Evolutionary conservation across 2,113 vertebrate genomes (phyloP).

Genomic region (Pandion haliaetus): DNA sequence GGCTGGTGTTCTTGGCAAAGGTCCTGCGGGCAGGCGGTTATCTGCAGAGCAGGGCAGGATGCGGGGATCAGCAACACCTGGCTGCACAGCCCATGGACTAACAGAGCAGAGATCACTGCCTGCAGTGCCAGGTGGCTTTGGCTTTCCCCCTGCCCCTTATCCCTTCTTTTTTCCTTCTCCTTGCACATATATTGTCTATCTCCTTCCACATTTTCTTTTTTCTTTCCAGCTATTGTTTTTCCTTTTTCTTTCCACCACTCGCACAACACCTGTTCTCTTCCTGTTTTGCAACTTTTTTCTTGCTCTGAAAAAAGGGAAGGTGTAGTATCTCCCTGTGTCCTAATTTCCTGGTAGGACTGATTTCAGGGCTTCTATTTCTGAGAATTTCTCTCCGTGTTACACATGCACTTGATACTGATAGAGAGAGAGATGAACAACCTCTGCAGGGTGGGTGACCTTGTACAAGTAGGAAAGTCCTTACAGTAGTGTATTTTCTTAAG

Average conservation of each 20-base stretch:
- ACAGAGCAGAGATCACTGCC: background rate
- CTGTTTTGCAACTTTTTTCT: background rate
- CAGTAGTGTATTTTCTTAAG: background rate
- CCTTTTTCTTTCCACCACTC: background rate
- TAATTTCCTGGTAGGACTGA: background rate
- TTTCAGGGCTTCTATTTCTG: background rate
- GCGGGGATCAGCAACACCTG: background rate
- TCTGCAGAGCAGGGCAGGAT: background rate
- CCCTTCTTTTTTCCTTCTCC: background rate
- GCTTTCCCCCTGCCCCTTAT: background rate
- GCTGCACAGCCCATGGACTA: background rate
- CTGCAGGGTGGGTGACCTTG: background rate
- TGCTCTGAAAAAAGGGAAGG: background rate
- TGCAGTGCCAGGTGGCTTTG: background rate
- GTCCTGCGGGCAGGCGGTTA: background rate
- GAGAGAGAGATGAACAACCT: background rate
- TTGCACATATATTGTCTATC: background rate
- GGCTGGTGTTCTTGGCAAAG: background rate
- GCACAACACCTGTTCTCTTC: background rate
- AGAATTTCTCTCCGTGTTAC: background rate
- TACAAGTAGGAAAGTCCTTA: background rate
- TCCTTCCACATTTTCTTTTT: background rate
- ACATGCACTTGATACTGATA: background rate
- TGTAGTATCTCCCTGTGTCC: background rate
- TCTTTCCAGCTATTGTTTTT: background rate